A percentile compares a stretch with the other conserved stretches of the same genome.
Evolutionary conservation across 2,888 invertebrate species (phyloP).

Genomic region (Melanostoma mellinum): DNA sequence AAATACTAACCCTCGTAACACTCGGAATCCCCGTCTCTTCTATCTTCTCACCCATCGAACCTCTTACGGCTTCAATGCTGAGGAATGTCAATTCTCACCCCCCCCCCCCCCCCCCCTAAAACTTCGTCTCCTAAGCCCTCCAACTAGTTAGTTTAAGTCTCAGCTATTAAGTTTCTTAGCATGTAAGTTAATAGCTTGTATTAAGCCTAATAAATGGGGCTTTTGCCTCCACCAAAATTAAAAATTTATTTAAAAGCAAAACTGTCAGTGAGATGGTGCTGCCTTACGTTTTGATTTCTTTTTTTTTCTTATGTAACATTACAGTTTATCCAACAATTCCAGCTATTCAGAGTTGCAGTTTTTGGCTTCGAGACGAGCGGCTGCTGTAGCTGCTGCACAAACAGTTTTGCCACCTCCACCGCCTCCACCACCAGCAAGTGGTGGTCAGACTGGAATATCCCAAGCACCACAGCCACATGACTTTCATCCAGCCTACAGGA

Average conservation of each 20-base stretch:
- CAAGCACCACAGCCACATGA: slow-evolving; percentile 84
- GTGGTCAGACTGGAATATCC: slow-evolving; percentile 51
- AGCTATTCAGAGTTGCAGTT: slow-evolving; percentile 82
- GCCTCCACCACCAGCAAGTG: slow-evolving; percentile 75
- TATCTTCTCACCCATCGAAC: no score
- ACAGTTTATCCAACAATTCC: slow-evolving; percentile 70
- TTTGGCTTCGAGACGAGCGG: slow-evolving; percentile 81
- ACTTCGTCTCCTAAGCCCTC: no score
- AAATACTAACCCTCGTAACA: no score
- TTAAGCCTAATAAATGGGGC: no score
- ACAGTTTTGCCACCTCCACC: slow-evolving; percentile 80
- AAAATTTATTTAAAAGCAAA: background rate
- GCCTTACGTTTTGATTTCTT: slow-evolving; percentile 37
- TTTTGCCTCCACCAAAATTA: no score
- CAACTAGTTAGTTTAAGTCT: no score
- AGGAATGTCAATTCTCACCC: no score
- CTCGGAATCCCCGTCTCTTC: no score
- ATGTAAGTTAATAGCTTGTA: no score
- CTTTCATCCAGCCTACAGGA: slow-evolving; percentile 87
- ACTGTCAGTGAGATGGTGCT: slow-evolving; percentile 15
- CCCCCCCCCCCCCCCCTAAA: no score
- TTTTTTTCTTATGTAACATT: slow-evolving; percentile 57
- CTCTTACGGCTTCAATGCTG: no score
- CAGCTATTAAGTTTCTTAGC: no score
- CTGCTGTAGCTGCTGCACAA: slow-evolving; percentile 83